Evolutionary conservation across 1,140 invertebrate genomes (phyloP).

Genomic region (Ladona fulva): DNA sequence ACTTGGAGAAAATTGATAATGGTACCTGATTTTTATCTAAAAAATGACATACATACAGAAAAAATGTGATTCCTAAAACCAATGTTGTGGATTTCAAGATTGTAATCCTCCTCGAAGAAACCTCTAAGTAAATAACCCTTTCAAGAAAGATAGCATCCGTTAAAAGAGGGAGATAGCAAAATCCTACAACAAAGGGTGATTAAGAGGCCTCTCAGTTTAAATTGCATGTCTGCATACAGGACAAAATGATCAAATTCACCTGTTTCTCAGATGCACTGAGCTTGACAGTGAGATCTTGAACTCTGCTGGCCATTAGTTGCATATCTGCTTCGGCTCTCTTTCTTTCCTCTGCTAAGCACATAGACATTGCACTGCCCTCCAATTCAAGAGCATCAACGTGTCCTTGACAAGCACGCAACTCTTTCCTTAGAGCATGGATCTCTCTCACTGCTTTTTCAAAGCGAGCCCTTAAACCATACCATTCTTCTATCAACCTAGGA

Average conservation of each 20-base stretch:
- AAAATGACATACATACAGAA: too few relatives aligned
- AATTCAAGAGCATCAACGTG: conserved; percentile 71
- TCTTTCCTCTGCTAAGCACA: conserved; percentile 61
- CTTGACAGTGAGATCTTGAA: conserved; percentile 75
- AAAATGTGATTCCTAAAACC: too few relatives aligned
- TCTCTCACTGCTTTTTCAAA: conserved; percentile 75
- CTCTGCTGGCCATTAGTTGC: conserved; percentile 68
- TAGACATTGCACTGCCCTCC: conserved; percentile 39
- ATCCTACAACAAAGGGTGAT: too few relatives aligned
- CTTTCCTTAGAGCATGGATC: conserved; percentile 69
- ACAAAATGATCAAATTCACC: conserved; percentile 23
- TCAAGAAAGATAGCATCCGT: too few relatives aligned
- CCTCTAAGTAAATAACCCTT: too few relatives aligned
- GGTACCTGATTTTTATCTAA: too few relatives aligned
- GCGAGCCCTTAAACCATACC: conserved; percentile 58
- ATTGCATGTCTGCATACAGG: too few relatives aligned
- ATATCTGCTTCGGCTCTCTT: conserved; percentile 59
- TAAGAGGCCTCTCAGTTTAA: not conserved
- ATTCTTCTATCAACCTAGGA: conserved; percentile 63
- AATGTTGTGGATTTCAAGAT: too few relatives aligned
- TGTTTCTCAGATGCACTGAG: conserved; percentile 72
- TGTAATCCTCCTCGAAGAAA: too few relatives aligned
- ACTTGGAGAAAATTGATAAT: too few relatives aligned
- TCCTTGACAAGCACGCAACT: conserved; percentile 68
- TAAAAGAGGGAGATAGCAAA: too few relatives aligned